phyloP scores from a whole-genome alignment of 2,113 vertebrate species.

The Neoarius graeffei region DNA sequence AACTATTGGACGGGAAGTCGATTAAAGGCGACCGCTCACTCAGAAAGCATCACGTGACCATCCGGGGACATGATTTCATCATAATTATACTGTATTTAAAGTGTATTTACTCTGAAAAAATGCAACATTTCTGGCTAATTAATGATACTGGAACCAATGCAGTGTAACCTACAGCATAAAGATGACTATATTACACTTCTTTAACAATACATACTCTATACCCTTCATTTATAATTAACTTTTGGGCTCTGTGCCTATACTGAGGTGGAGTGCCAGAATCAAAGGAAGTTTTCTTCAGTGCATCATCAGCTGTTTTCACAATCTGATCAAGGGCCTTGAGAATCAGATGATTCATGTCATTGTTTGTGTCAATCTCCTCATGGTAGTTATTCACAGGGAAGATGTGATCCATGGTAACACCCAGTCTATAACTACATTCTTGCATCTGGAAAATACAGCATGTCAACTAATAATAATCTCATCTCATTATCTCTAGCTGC shows the following conservation, averaged over 20 bases:
- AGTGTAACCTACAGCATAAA: too few species aligned
- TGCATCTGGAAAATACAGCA: constrained; percentile 27
- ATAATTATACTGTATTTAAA: background rate
- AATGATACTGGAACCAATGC: background rate
- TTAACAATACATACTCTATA: too few species aligned
- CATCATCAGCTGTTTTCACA: constrained; percentile 3
- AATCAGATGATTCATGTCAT: constrained; percentile 19
- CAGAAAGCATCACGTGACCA: too few species aligned
- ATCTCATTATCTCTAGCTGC: too few species aligned
- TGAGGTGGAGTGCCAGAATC: background rate
- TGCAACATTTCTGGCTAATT: background rate
- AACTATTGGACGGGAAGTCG: too few species aligned
- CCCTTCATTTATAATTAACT: background rate
- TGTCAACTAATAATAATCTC: background rate
- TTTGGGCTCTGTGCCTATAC: background rate
- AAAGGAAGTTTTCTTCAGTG: background rate
- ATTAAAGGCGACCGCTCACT: too few species aligned
- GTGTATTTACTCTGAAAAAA: background rate
- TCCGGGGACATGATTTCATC: too few species aligned
- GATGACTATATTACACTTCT: too few species aligned
- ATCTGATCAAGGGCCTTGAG: constrained; percentile 25
- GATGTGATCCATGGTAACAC: constrained; percentile 28
- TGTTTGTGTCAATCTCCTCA: constrained; percentile 6
- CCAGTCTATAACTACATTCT: background rate
- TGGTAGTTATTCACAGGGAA: constrained; percentile 45